Evolutionary conservation across 2,797 vertebrate species (phyloP).

Genomic region (Sarcoramphus papa): DNA sequence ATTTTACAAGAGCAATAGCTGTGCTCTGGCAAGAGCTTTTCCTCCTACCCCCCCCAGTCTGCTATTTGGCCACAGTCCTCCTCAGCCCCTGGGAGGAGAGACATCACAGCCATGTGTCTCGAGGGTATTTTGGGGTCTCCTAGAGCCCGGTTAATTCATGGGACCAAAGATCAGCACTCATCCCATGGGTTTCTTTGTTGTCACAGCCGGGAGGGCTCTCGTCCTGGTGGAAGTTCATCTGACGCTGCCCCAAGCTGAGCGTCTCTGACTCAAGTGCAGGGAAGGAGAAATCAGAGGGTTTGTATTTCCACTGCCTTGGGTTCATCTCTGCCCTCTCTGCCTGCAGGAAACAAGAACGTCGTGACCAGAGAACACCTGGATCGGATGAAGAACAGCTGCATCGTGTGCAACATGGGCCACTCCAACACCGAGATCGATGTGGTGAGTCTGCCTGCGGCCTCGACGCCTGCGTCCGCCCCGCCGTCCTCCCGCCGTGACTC

Average conservation of each 20-base stretch:
- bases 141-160: not conserved
- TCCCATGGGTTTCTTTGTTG: accelerated
- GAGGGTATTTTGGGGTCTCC: not conserved
- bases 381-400: constrained; percentile 97
- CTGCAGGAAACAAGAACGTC: constrained; percentile 94
- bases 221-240: not conserved
- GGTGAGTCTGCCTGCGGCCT: constrained; percentile 71
- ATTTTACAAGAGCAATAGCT: not conserved
- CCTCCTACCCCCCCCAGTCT: not conserved
- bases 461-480: accelerated
- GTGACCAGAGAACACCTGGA: constrained; percentile 95
- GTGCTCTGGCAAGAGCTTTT: not conserved
- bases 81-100: not conserved
- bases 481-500: accelerated
- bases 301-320: not conserved
- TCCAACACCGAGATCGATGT: constrained; percentile 99
- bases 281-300: not conserved
- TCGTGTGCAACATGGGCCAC: constrained; percentile 98
- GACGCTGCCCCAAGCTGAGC: not conserved
- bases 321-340: not conserved
- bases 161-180: not conserved
- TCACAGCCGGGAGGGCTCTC: not conserved
- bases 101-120: not conserved
- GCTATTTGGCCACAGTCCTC: not conserved
- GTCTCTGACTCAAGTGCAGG: not conserved